Evolutionary conservation across 2,113 vertebrate species (phyloP).

Genomic region (Heterotilapia buettikoferi): DNA sequence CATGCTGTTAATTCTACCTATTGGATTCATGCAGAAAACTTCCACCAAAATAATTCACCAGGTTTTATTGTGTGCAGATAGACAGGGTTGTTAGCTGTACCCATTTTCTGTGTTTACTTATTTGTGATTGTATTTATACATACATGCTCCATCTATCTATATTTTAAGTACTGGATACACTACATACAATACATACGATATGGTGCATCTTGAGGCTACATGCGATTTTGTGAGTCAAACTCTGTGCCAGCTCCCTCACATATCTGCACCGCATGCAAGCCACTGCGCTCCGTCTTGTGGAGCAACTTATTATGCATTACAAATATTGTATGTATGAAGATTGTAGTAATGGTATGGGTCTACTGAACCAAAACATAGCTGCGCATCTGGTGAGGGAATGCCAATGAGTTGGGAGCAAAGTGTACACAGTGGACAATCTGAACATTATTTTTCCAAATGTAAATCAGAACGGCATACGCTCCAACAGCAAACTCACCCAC

Average conservation of each 20-base stretch:
- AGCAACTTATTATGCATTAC: slow-evolving; percentile 20
- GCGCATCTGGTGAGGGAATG: background rate
- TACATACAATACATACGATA: background rate
- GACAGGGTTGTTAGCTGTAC: background rate
- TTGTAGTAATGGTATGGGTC: background rate
- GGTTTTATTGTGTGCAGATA: background rate
- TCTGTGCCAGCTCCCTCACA: slow-evolving; percentile 4
- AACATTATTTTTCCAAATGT: background rate
- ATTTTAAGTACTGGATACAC: background rate
- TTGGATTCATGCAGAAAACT: background rate
- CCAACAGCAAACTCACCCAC: background rate
- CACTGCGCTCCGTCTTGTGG: background rate
- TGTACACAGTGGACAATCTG: background rate
- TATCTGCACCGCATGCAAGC: background rate
- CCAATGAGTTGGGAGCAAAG: background rate
- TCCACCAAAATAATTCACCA: background rate
- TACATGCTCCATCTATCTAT: background rate
- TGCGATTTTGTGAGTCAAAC: slow-evolving; percentile 3
- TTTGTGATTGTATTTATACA: background rate
- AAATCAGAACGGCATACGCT: background rate
- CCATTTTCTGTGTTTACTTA: background rate
- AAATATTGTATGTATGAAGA: slow-evolving; percentile 44
- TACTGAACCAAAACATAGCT: slow-evolving; percentile 15
- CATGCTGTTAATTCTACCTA: background rate
- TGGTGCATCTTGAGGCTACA: background rate